A percentile compares a stretch with the other conserved stretches of the same genome.
These are phyloP conservation scores for Drosophila subquinaria DNA, from an alignment of 2,888 invertebrate species.

Conservation along the genomic window DNA sequence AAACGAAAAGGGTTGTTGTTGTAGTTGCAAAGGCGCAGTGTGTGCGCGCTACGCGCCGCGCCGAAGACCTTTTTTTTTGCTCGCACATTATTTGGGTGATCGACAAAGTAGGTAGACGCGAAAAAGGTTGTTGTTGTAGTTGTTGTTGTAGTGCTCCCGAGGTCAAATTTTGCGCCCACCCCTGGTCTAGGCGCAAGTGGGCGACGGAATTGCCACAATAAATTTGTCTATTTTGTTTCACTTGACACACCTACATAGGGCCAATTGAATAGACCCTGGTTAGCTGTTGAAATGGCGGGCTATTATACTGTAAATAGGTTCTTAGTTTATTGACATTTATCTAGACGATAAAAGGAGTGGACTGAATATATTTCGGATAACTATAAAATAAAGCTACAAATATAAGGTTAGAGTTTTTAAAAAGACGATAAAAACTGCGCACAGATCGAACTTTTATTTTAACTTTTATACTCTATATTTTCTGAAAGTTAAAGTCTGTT, in stretches of 20 bases:
- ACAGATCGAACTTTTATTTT: too few species aligned
- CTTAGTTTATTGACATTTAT: constrained; percentile 53
- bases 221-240: constrained; percentile 68
- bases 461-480: too few species aligned
- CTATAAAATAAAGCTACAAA: constrained; percentile 7
- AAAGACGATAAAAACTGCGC: neutral
- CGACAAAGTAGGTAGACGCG: too few species aligned
- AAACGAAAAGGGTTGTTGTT: too few species aligned
- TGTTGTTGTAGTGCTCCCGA: too few species aligned
- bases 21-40: too few species aligned
- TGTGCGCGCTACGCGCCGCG: too few species aligned
- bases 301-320: constrained; percentile 27
- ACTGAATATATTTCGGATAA: neutral
- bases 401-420: neutral
- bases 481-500: too few species aligned
- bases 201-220: constrained; percentile 63
- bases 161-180: too few species aligned
- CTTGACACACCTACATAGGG: constrained; percentile 70
- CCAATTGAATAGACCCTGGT: constrained; percentile 23
- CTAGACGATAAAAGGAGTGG: neutral
- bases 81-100: too few species aligned
- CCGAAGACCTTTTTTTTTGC: too few species aligned
- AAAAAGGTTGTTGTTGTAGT: too few species aligned
- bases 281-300: constrained; percentile 24
- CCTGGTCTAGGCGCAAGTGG: constrained; percentile 58